Conservation (phyloP, 2,888 invertebrate species). For the Pollenia angustigena region DNA sequence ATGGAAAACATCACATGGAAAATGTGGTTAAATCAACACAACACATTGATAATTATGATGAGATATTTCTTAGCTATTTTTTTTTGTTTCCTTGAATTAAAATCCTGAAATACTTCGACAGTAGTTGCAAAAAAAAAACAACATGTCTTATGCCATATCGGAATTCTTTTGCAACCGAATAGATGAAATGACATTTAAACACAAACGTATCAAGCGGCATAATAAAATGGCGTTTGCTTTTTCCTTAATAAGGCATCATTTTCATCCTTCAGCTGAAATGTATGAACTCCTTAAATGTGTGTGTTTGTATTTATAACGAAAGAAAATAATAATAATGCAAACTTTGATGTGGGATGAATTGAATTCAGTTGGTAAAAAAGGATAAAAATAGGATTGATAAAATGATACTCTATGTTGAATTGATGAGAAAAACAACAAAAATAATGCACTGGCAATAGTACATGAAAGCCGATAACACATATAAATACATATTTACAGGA, state of each 20-base stretch:
- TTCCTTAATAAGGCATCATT: not conserved
- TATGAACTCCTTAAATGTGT: not conserved
- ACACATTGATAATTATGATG: too few species aligned
- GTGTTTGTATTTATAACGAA: not conserved
- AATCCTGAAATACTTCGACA: too few species aligned
- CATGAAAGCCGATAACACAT: constrained; percentile 1
- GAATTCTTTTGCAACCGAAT: too few species aligned
- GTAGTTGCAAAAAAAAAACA: too few species aligned
- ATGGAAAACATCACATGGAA: too few species aligned
- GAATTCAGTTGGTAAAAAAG: not conserved
- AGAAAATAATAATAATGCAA: not conserved
- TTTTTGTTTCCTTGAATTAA: too few species aligned
- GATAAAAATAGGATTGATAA: constrained; percentile 15
- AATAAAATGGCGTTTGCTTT: constrained; percentile 1
- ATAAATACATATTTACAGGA: not conserved
- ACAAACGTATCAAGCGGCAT: not conserved
- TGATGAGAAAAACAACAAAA: not conserved
- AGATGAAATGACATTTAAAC: constrained; percentile 31
- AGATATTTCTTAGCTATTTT: too few species aligned
- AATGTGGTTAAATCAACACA: too few species aligned
- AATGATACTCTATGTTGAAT: not conserved
- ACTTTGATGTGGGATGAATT: constrained; percentile 5
- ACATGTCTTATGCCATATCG: too few species aligned
- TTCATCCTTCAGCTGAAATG: constrained; percentile 22
- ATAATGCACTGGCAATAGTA: not conserved